Percentiles rank a stretch among this genome's conserved stretches.
Evolutionary conservation across 2,888 invertebrate species (phyloP).

Genomic region (Poecilus cupreus): DNA sequence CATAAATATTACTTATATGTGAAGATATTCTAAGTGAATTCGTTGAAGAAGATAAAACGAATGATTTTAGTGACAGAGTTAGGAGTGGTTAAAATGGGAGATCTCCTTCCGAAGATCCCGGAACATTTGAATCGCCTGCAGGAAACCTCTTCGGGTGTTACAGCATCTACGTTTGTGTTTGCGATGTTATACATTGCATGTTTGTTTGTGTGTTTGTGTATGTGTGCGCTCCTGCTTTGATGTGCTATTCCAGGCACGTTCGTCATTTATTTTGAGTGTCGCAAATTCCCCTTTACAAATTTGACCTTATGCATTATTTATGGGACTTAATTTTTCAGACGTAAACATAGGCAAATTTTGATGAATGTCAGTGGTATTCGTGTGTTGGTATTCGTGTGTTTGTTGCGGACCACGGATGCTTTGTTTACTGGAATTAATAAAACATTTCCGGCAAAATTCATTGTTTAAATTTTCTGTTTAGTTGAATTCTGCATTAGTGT

Average conservation of each 20-base stretch:
- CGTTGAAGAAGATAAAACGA: too few species aligned
- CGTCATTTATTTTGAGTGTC: conserved; percentile 66
- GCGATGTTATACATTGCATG: neutral
- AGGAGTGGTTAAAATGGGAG: too few species aligned
- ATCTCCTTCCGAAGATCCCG: too few species aligned
- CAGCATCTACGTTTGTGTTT: too few species aligned
- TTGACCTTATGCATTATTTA: conserved; percentile 57
- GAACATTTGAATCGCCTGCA: too few species aligned
- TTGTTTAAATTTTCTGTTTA: too few species aligned
- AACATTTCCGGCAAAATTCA: neutral
- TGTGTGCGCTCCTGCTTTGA: conserved; percentile 58
- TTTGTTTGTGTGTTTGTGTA: conserved; percentile 18
- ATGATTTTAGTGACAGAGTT: too few species aligned
- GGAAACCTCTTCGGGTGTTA: too few species aligned
- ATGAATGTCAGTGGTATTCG: conserved; percentile 17
- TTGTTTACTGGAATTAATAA: conserved; percentile 23
- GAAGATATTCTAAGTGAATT: too few species aligned
- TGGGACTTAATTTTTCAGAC: conserved; percentile 55
- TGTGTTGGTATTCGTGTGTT: conserved; percentile 9
- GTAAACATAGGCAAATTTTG: conserved; percentile 41
- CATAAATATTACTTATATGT: too few species aligned
- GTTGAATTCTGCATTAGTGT: too few species aligned
- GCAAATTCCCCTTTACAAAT: conserved; percentile 57
- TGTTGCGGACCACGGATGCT: neutral
- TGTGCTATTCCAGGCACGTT: conserved; percentile 65